Base-by-base conservation (phyloP, 2,888 invertebrate species). In the Apodemia mormo region DNA sequence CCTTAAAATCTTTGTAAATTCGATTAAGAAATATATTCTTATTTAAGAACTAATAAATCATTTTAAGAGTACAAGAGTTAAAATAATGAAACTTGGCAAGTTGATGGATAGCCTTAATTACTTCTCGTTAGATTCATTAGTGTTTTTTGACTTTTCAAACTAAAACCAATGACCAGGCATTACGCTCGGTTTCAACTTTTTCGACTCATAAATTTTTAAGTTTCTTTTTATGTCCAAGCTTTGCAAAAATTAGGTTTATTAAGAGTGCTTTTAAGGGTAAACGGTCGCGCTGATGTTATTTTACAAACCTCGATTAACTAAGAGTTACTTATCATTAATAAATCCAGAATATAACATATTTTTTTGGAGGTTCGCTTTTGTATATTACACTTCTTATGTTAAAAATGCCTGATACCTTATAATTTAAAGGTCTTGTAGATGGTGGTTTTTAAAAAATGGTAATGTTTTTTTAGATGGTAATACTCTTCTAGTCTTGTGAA, bases 141-240 rank as follows among this genome's bases (percentile, higher is more conserved):
- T 33, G 61, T 61, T 61, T 61, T 61, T 61, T 61, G 61, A 61
- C 61, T 61, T 33, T 61, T 61, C 30, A 58, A 58, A 30, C 61
- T 61, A 61, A 61, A 61, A 61, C 61, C 61, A 61, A 61, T 61
- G 61, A 61, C 61, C 61, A 61, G 33, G 33, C 61, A 61, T 61
- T 61, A 14, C 30, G 33, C 61, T 61, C 61, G 33, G 52, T n/a
- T 52, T 52, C 29, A 61, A 61, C 30, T 61, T 61, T 61, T 33
- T 30, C 58, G 29, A 52, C 29, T 58, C 58, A 58, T 58, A 58
- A 61, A 61, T 33, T 61, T 61, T 58, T 58, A 58, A 58, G 61
- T 14, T 30, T 52, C 52, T 61, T 61, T 61, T 61, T 61, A 61
- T 61, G 14, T 61, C 7, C 2, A 14, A 6, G 61, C 33, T 33